Evolutionary conservation across 2,888 invertebrate genomes (phyloP).

Genomic region (Cryptus viduatorius): DNA sequence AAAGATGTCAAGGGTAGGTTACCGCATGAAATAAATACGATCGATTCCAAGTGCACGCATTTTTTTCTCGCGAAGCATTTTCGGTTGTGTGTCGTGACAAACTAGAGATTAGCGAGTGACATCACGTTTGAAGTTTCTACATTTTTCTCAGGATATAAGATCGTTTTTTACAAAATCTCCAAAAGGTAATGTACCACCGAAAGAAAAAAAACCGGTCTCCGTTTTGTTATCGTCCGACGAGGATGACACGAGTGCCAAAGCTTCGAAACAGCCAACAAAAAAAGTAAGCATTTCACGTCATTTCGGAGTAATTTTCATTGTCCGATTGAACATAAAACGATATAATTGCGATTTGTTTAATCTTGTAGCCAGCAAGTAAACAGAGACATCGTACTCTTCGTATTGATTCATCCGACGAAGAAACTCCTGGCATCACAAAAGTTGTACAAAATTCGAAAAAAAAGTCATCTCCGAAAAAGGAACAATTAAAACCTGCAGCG

Average conservation of each 20-base stretch:
- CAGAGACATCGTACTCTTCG: conserved; percentile 80
- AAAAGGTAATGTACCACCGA: conserved; percentile 67
- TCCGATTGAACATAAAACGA: not conserved
- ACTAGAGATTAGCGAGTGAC: not conserved
- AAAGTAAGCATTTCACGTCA: conserved; percentile 38
- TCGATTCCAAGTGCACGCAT: not conserved
- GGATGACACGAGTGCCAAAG: conserved; percentile 83
- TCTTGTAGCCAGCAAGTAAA: conserved; percentile 80
- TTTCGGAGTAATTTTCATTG: conserved; percentile 63
- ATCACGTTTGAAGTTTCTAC: not conserved
- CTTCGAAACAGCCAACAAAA: conserved; percentile 82
- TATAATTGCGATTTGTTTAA: not conserved
- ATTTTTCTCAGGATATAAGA: conserved; percentile 87
- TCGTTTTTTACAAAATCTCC: conserved; percentile 86
- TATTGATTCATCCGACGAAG: conserved; percentile 84
- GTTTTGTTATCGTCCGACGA: conserved; percentile 84
- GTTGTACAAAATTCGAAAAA: conserved; percentile 68
- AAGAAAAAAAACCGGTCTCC: conserved; percentile 78
- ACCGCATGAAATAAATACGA: conserved; percentile 6
- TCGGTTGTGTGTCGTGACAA: not conserved
- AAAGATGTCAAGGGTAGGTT: conserved; percentile 48
- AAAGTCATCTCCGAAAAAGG: conserved; percentile 81
- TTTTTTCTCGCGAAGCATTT: not conserved
- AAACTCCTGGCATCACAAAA: conserved; percentile 78
- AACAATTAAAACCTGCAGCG: conserved; percentile 81